Conservation (phyloP, 1,140 invertebrate genomes). For the Manduca sexta region DNA sequence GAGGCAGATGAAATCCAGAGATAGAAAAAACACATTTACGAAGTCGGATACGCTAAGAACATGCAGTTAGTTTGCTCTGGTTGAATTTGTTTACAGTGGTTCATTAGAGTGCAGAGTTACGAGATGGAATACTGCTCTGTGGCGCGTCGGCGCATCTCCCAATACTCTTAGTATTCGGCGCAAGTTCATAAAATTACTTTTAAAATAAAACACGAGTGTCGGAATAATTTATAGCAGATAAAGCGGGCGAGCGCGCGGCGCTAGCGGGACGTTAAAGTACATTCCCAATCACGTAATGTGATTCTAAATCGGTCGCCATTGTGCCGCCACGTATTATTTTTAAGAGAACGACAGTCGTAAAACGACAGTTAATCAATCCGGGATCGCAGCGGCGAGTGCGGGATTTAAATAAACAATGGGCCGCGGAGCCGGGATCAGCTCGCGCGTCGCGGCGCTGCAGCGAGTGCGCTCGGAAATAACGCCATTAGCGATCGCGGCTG, state of each 20-base stretch:
- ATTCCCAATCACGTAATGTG: constrained; percentile 9
- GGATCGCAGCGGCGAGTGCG: constrained; percentile 11
- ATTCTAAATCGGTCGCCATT: constrained; percentile 15
- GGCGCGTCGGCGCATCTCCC: background rate
- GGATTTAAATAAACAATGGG: constrained; percentile 23
- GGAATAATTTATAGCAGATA: constrained; percentile 1
- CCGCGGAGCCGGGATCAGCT: constrained; percentile 3
- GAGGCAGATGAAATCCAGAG: too few relatives aligned
- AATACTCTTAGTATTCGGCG: background rate
- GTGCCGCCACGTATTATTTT: constrained; percentile 14
- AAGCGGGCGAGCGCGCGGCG: background rate
- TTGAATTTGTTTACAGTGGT: too few relatives aligned
- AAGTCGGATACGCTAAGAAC: too few relatives aligned
- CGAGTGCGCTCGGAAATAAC: constrained; percentile 20
- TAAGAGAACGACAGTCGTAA: constrained; percentile 20
- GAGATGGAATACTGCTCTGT: too few relatives aligned
- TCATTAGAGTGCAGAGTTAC: too few relatives aligned
- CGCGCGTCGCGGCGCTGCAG: constrained; percentile 2
- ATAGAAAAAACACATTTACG: too few relatives aligned
- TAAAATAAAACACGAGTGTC: background rate
- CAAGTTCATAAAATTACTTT: background rate
- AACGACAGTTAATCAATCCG: constrained; percentile 24
- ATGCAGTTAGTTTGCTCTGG: too few relatives aligned
- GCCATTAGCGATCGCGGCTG: constrained; percentile 31
- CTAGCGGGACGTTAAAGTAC: background rate